These are phyloP conservation scores for Ricordea florida DNA, from an alignment of 92 coral and sea anemone genomes.

Conservation along the genomic window DNA sequence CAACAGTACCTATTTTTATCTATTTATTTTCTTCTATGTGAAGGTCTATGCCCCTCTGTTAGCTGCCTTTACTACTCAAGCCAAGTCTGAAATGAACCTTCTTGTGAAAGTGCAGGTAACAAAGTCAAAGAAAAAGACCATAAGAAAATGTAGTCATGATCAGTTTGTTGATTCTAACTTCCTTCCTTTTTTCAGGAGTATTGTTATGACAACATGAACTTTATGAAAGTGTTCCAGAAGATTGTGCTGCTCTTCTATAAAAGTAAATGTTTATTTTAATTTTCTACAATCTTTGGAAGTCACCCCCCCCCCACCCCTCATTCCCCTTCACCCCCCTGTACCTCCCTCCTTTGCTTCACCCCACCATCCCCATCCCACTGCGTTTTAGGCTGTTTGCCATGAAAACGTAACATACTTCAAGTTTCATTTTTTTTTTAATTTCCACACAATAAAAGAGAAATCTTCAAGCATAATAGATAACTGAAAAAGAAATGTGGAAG, in stretches of 20 bases:
- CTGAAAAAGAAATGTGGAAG: too few relatives aligned
- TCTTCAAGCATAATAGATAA: too few relatives aligned
- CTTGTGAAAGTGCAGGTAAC: slow-evolving; percentile 90
- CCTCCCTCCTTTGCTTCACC: too few relatives aligned
- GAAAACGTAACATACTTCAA: too few relatives aligned
- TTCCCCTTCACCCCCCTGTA: too few relatives aligned
- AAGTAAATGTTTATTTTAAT: slow-evolving; percentile 64
- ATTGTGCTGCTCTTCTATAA: slow-evolving; percentile 93
- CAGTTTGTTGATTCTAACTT: background rate
- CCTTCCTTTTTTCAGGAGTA: slow-evolving; percentile 68
- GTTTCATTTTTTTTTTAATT: too few relatives aligned
- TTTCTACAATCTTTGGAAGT: background rate
- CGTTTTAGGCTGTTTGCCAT: too few relatives aligned
- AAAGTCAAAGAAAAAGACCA: too few relatives aligned
- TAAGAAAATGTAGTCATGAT: too few relatives aligned
- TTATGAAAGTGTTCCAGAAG: slow-evolving; percentile 96
- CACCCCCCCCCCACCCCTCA: background rate
- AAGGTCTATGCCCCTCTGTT: slow-evolving; percentile 84
- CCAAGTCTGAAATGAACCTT: slow-evolving; percentile 80
- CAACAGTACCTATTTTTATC: background rate
- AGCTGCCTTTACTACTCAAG: slow-evolving; percentile 78
- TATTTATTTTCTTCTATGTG: background rate
- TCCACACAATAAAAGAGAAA: too few relatives aligned
- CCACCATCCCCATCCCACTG: too few relatives aligned
- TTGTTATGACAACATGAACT: slow-evolving; percentile 97